phyloP scores from a whole-genome alignment of 2,888 invertebrate species.

The Drosophila macrothrix region DNA sequence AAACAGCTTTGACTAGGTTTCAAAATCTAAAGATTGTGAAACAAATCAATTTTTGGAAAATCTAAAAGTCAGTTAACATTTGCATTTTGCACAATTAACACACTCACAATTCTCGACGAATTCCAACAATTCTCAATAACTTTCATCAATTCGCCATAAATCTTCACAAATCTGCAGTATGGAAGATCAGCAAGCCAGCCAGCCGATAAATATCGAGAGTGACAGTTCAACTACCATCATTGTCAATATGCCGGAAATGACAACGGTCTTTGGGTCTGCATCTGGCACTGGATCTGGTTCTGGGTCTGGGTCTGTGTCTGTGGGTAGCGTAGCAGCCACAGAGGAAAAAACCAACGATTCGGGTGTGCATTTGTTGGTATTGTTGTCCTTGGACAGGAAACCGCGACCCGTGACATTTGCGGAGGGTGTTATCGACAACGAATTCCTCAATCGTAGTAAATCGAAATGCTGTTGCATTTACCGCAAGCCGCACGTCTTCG shows the following conservation, averaged over 20 bases:
- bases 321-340: not conserved
- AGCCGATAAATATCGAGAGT: not conserved
- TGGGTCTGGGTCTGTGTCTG: not conserved
- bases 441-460: slow-evolving; percentile 57
- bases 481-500: slow-evolving; percentile 57
- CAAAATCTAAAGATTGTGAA: not conserved
- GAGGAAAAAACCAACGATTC: slow-evolving; percentile 28
- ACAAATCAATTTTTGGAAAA: not conserved
- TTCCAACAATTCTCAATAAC: not conserved
- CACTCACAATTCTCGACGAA: not conserved
- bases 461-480: slow-evolving; percentile 74
- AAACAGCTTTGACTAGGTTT: not conserved
- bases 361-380: slow-evolving; percentile 44
- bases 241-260: not conserved
- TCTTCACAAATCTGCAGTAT: not conserved
- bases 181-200: slow-evolving; percentile 27
- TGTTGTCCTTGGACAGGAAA: slow-evolving; percentile 22
- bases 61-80: not conserved
- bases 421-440: slow-evolving; percentile 61
- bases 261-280: not conserved
- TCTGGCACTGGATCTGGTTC: not conserved
- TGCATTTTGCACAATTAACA: not conserved
- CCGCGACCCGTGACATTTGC: slow-evolving; percentile 50
- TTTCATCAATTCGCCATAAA: not conserved
- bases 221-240: not conserved